Evolutionary conservation across 2,797 vertebrate species (phyloP).

Genomic region (Eulemur coronatus): DNA sequence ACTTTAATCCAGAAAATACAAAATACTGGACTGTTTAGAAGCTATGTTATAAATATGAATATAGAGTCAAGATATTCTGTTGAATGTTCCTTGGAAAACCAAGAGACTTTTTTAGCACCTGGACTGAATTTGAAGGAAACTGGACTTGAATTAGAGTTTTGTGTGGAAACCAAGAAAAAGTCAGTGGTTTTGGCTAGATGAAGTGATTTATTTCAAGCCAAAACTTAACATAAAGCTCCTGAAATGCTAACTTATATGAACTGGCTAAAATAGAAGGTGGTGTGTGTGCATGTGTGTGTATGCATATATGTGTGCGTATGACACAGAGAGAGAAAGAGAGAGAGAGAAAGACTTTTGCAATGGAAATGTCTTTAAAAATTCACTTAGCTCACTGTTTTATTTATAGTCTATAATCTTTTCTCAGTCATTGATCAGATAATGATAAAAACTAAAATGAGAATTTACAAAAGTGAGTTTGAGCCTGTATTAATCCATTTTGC

Average conservation of each 20-base stretch:
- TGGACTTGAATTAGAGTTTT: slow-evolving; percentile 76
- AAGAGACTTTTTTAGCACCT: slow-evolving; percentile 73
- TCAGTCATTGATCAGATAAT: neutral
- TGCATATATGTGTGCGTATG: neutral
- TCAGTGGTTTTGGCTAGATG: slow-evolving; percentile 76
- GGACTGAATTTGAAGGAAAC: slow-evolving; percentile 79
- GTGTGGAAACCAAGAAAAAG: slow-evolving; percentile 77
- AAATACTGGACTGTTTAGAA: slow-evolving; percentile 62
- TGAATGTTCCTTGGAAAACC: slow-evolving; percentile 71
- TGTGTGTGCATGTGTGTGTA: neutral
- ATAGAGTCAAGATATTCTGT: slow-evolving; percentile 51
- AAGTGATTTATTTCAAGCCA: slow-evolving; percentile 76
- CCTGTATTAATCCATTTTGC: neutral
- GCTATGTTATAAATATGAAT: slow-evolving; percentile 64
- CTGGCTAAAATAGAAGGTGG: slow-evolving; percentile 7
- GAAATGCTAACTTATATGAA: slow-evolving; percentile 61
- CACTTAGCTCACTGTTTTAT: slow-evolving; percentile 8
- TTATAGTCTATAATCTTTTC: neutral
- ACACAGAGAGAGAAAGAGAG: neutral
- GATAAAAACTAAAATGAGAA: neutral
- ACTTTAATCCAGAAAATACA: slow-evolving; percentile 67
- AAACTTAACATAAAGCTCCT: slow-evolving; percentile 71
- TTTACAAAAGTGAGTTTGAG: neutral
- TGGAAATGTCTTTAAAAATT: slow-evolving; percentile 44
- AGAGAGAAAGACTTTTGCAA: neutral